Percentiles rank a stretch among this genome's conserved stretches.
Conservation (phyloP, 2,113 vertebrate genomes). For the Globicephala melas region DNA sequence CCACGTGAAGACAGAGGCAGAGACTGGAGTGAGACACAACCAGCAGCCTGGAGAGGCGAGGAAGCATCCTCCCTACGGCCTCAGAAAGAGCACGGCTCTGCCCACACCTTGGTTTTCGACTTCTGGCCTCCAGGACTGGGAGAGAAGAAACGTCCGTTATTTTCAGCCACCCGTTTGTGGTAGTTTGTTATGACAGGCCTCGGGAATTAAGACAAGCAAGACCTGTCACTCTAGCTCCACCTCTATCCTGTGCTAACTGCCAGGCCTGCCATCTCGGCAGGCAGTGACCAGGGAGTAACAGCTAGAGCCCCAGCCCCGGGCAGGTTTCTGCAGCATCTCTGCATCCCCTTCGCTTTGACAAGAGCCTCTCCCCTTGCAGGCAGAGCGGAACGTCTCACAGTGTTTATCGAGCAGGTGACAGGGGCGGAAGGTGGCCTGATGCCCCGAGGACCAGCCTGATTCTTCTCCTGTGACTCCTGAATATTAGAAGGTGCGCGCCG, state of each 20-base stretch:
- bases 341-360: accelerated
- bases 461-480: neutral
- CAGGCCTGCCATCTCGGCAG: neutral
- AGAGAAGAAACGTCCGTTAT: accelerated
- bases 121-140: too few species aligned
- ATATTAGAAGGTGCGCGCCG: accelerated
- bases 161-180: accelerated
- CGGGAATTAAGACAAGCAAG: neutral
- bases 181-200: neutral
- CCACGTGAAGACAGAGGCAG: accelerated
- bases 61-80: neutral
- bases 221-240: accelerated
- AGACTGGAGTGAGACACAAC: accelerated
- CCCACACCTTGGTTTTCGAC: accelerated
- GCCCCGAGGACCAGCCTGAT: neutral
- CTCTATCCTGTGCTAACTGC: accelerated
- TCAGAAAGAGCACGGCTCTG: neutral
- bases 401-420: accelerated
- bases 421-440: neutral
- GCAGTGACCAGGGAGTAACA: accelerated
- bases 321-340: accelerated
- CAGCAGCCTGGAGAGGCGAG: neutral
- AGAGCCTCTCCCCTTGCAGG: neutral
- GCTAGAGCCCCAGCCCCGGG: accelerated
- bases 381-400: neutral